phyloP scores from a whole-genome alignment of 1,140 invertebrate species.

The Hyposmocoma kahamanoa region DNA sequence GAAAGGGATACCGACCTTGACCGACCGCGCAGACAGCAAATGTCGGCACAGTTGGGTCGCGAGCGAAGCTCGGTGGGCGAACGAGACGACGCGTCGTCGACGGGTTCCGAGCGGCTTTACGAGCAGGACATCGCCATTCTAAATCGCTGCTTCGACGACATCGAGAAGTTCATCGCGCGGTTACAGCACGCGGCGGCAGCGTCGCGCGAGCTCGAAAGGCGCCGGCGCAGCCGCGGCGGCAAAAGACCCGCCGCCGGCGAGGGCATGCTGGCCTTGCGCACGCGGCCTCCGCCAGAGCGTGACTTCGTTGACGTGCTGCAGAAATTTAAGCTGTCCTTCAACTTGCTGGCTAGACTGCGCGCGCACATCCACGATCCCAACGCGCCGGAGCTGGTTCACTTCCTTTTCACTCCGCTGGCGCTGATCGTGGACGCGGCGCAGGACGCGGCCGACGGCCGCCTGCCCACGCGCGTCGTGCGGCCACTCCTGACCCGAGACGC shows the following conservation, averaged over 20 bases:
- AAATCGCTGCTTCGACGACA: conserved; percentile 95
- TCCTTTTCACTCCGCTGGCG: conserved; percentile 97
- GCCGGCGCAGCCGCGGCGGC: conserved; percentile 89
- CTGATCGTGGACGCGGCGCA: conserved; percentile 96
- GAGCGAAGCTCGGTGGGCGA: conserved; percentile 43
- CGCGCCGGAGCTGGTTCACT: conserved; percentile 98
- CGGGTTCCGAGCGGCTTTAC: conserved; percentile 63
- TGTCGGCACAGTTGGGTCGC: conserved; percentile 54
- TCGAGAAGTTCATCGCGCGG: conserved; percentile 98
- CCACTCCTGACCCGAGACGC: conserved; percentile 95
- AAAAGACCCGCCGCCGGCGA: conserved; percentile 52
- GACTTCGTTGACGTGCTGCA: conserved; percentile 99
- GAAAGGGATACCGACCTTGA: conserved; percentile 50
- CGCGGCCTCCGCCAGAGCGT: conserved; percentile 93
- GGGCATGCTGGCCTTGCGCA: conserved; percentile 92
- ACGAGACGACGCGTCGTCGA: conserved; percentile 63
- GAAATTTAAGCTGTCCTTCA: conserved; percentile 99
- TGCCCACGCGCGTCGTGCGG: conserved; percentile 90
- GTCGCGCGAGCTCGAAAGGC: conserved; percentile 91
- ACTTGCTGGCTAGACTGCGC: conserved; percentile 95
- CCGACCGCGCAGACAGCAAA: conserved; percentile 57
- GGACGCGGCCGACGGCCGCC: conserved; percentile 87
- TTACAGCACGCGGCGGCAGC: conserved; percentile 97
- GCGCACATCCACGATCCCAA: conserved; percentile 99
- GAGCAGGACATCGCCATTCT: conserved; percentile 69